Conservation (phyloP, 2,888 invertebrate species). For the Orchesella flavescens region DNA sequence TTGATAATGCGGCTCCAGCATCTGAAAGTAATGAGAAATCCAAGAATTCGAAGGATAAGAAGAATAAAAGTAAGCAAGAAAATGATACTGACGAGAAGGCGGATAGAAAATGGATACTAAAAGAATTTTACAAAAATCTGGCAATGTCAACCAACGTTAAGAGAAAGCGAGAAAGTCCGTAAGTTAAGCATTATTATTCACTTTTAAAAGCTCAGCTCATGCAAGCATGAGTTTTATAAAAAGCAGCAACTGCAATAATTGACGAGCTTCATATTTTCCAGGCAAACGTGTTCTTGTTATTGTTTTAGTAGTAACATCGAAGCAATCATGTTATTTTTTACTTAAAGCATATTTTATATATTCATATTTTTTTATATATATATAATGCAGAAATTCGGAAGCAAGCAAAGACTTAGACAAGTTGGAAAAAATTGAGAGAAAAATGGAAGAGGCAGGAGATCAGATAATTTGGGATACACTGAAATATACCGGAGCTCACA, state of each 20-base stretch:
- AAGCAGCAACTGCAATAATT: background rate
- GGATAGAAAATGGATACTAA: constrained; percentile 76
- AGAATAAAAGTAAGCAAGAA: constrained; percentile 72
- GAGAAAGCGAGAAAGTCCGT: constrained; percentile 69
- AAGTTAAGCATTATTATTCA: constrained; percentile 31
- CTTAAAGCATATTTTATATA: background rate
- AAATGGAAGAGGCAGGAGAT: constrained; percentile 84
- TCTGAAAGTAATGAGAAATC: constrained; percentile 39
- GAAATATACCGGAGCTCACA: constrained; percentile 83
- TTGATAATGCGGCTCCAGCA: constrained; percentile 12
- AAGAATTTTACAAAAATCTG: constrained; percentile 77
- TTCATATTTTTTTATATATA: background rate
- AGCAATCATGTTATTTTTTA: background rate
- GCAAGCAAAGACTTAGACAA: constrained; percentile 43
- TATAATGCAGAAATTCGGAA: background rate
- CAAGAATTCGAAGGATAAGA: constrained; percentile 72
- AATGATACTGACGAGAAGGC: constrained; percentile 76
- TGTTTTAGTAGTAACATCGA: background rate
- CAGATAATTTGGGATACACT: constrained; percentile 86
- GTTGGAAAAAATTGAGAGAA: constrained; percentile 82
- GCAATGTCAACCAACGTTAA: constrained; percentile 72
- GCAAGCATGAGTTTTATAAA: no score
- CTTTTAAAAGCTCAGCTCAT: background rate
- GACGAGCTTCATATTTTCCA: no score
- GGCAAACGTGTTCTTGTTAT: no score